Conservation (phyloP, 2,113 vertebrate genomes). For the Oreochromis tanganicae region DNA sequence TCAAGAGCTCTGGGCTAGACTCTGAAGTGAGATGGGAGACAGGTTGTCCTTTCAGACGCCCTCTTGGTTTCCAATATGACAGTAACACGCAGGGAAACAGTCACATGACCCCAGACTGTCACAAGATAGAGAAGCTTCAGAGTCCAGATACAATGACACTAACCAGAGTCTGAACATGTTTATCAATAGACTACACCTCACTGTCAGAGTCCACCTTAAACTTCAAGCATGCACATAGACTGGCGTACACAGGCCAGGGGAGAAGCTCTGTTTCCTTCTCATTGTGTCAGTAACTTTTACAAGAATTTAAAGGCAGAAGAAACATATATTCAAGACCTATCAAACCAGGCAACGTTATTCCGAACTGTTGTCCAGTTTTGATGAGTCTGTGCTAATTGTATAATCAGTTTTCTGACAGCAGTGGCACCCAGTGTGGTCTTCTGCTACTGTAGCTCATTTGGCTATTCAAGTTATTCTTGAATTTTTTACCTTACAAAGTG, state of each 20-base stretch:
- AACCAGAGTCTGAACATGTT: neutral
- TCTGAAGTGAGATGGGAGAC: neutral
- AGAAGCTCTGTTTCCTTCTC: neutral
- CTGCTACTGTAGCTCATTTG: neutral
- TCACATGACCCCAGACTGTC: conserved; percentile 13
- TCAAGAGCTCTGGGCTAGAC: conserved; percentile 17
- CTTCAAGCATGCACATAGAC: neutral
- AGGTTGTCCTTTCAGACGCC: conserved; percentile 1
- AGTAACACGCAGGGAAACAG: conserved; percentile 29
- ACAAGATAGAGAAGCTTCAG: neutral
- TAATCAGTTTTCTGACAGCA: neutral
- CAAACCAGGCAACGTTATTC: neutral
- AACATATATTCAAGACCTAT: neutral
- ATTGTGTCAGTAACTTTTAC: neutral
- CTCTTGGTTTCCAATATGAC: conserved; percentile 26
- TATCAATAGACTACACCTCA: neutral
- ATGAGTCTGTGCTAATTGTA: neutral
- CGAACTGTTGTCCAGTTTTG: neutral
- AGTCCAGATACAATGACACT: neutral
- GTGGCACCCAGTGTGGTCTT: neutral
- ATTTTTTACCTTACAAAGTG: neutral
- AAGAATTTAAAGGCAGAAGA: neutral
- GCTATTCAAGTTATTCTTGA: neutral
- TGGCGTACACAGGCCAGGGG: neutral
- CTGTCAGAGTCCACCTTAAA: neutral